Evolutionary conservation across 2,797 vertebrate species (phyloP).

Genomic region (Thunnus albacares): DNA sequence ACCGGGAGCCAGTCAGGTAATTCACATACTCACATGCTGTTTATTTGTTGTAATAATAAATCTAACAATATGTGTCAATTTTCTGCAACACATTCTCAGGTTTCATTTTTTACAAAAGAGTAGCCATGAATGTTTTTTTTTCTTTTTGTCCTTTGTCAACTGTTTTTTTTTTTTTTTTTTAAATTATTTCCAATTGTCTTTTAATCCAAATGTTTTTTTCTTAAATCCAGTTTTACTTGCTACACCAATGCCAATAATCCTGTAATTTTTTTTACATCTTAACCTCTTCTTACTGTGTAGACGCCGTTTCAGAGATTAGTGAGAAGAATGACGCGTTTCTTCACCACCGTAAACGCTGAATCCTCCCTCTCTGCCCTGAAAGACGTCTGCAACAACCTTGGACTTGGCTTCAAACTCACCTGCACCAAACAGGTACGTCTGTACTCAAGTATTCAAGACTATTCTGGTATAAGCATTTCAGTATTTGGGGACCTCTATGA

Average conservation of each 20-base stretch:
- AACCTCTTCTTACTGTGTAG: slow-evolving; percentile 73
- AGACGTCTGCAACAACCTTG: slow-evolving; percentile 89
- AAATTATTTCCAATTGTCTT: background rate
- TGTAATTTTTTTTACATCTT: background rate
- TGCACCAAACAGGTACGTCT: slow-evolving; percentile 92
- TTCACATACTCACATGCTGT: background rate
- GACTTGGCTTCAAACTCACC: slow-evolving; percentile 92
- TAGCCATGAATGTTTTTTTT: background rate
- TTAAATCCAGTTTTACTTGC: background rate
- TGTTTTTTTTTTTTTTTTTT: background rate
- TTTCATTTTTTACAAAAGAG: background rate
- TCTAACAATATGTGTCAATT: background rate
- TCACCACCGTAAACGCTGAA: slow-evolving; percentile 91
- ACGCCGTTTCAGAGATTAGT: slow-evolving; percentile 94
- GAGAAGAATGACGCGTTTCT: slow-evolving; percentile 95
- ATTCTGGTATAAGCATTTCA: too few relatives aligned
- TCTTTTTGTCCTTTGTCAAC: background rate
- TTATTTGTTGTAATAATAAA: background rate
- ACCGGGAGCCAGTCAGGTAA: slow-evolving; percentile 95
- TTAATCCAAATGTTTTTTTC: background rate
- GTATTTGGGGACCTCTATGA: too few relatives aligned
- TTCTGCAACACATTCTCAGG: background rate
- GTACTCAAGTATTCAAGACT: background rate
- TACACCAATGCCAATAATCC: background rate
- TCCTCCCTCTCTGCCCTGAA: slow-evolving; percentile 88